Evolutionary conservation across 2,888 invertebrate species (phyloP), one percentile per base, ranked within the genome.

Genomic region (Rhamnusium bicolor): DNA sequence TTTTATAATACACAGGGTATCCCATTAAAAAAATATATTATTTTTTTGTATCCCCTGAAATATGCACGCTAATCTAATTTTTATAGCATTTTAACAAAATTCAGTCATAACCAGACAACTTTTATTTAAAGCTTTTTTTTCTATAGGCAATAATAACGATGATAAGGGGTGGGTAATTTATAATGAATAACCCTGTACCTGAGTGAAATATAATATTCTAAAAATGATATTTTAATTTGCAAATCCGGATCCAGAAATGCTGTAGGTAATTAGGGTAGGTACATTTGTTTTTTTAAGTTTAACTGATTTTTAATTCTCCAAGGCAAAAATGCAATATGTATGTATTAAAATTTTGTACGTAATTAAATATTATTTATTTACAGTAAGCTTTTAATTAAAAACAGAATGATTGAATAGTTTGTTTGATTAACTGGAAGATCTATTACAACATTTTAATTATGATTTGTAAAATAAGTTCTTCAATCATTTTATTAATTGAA

Each of bases 401-500:
- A 40, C 40, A 40, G 40, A 12, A n/a, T 40, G 40, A 40, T 40
- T 12, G 40, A 24, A 40, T n/a, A n/a, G 40, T 40, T 32, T 29
- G n/a, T 58, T 58, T 32, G 29, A 58, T 58, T 58, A 58, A 58
- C 21, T 16, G 14, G 18, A 58, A 27, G 58, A 58, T 58, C 32
- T 58, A 63, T 63, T 63, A 24, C 63, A 63, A 27, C 24, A 24
- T 51, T 63, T 63, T 63, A 49, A 49, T 63, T 63, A 63, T 63
- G 51, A 51, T 29, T 14, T 27, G 49, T n/a, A n/a, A 16, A 16
- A 24, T 51, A 40, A 47, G 49, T 63, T 63, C 27, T 63, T 63
- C 49, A 65, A 65, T 65, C 53, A 63, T 63, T 65, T 65, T 53
- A 53, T 65, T 65, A 65, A 65, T 65, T 53, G 53, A 53, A 65